phyloP scores from a whole-genome alignment of 2,888 invertebrate species.

The Oscheius sp. region DNA sequence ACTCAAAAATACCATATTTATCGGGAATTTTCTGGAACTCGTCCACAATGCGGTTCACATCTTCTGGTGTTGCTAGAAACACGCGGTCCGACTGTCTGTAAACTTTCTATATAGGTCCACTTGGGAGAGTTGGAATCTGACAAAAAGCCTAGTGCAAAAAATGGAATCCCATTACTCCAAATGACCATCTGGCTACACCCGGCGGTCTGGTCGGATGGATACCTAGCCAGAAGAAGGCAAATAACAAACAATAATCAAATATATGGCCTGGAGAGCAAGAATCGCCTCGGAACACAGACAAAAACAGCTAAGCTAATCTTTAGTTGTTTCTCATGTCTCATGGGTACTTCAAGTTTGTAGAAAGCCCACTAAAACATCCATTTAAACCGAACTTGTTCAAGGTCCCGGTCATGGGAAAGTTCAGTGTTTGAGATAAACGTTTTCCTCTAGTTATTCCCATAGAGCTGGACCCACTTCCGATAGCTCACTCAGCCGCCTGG shows the following conservation, averaged over 20 bases:
- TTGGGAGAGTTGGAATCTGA: background rate
- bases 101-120: background rate
- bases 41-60: constrained; percentile 60
- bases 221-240: background rate
- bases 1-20: constrained; percentile 66
- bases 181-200: background rate
- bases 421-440: too few species aligned
- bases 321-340: too few species aligned
- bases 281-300: background rate
- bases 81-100: constrained; percentile 61
- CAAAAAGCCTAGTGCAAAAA: background rate
- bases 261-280: background rate
- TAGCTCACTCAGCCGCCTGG: background rate
- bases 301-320: background rate
- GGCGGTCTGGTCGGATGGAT: background rate
- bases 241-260: background rate
- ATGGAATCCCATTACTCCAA: constrained; percentile 6
- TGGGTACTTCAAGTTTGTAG: too few species aligned
- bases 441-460: background rate
- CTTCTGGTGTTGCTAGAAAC: constrained; percentile 66
- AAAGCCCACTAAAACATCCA: too few species aligned
- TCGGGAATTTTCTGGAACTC: constrained; percentile 65
- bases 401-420: too few species aligned
- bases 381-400: too few species aligned
- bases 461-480: constrained; percentile 22